phyloP scores from a whole-genome alignment of 2,797 vertebrate species.

The Pangasius djambal region DNA sequence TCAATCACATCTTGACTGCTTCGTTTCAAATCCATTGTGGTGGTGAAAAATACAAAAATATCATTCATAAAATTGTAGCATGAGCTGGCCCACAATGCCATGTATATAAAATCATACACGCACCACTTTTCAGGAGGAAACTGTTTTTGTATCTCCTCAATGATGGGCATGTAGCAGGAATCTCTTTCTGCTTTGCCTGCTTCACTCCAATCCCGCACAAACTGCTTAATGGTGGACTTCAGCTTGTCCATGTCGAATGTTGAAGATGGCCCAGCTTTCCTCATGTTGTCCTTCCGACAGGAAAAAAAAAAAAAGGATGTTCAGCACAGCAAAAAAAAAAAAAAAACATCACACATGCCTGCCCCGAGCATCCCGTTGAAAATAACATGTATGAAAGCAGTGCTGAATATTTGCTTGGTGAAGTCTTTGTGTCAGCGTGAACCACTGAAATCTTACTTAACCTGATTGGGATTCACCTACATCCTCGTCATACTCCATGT shows the following conservation, averaged over 20 bases:
- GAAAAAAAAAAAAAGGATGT: constrained; percentile 1
- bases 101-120: constrained; percentile 1
- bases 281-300: constrained; percentile 67
- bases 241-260: constrained; percentile 99
- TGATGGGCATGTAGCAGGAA: constrained; percentile 92
- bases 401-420: background rate
- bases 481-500: constrained; percentile 92
- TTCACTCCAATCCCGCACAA: constrained; percentile 98
- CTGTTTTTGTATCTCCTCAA: constrained; percentile 90
- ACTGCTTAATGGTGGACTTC: constrained; percentile 99
- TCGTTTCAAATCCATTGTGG: too few species aligned
- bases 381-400: background rate
- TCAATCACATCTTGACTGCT: too few species aligned
- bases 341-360: too few species aligned
- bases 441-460: background rate
- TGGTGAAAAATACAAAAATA: too few species aligned
- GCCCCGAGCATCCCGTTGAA: background rate
- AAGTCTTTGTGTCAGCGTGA: background rate
- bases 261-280: constrained; percentile 84
- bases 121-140: constrained; percentile 94
- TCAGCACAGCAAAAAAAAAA: background rate
- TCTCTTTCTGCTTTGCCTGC: constrained; percentile 90
- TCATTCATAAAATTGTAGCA: background rate
- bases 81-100: background rate
- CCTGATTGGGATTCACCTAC: constrained; percentile 65